Conservation (phyloP, 2,113 vertebrate species). For the Centropus unirufus region DNA sequence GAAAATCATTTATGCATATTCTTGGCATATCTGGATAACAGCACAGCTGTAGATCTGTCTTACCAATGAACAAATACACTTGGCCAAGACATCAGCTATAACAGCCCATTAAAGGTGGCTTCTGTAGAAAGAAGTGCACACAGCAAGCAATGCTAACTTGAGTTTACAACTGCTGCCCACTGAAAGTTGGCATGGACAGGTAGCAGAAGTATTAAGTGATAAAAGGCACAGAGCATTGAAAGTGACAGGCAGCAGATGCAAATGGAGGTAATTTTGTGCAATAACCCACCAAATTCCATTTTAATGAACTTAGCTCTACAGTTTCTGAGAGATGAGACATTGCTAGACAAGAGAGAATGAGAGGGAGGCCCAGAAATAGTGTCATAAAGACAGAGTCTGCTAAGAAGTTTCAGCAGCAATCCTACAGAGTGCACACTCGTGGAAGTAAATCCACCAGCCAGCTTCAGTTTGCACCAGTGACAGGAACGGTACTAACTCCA, state of each 20-base stretch:
- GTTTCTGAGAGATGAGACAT: background rate
- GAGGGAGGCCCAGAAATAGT: constrained; percentile 38
- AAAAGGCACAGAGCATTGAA: constrained; percentile 57
- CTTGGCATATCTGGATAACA: background rate
- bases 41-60: constrained; percentile 14
- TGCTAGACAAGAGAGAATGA: constrained; percentile 11
- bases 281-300: constrained; percentile 58
- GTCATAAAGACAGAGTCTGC: background rate
- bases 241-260: constrained; percentile 69
- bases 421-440: background rate
- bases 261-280: constrained; percentile 59
- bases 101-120: background rate
- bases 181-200: constrained; percentile 55
- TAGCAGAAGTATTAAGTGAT: constrained; percentile 67
- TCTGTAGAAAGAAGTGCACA: background rate
- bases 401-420: constrained; percentile 15
- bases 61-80: constrained; percentile 13
- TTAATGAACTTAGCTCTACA: constrained; percentile 64
- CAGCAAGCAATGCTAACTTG: constrained; percentile 1
- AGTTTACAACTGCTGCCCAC: constrained; percentile 52
- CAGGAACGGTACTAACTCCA: background rate
- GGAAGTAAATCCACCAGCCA: background rate
- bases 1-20: background rate
- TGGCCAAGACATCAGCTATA: background rate
- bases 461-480: background rate